Base-by-base conservation (phyloP, 2,888 invertebrate genomes). In the Agrotis clavis region DNA sequence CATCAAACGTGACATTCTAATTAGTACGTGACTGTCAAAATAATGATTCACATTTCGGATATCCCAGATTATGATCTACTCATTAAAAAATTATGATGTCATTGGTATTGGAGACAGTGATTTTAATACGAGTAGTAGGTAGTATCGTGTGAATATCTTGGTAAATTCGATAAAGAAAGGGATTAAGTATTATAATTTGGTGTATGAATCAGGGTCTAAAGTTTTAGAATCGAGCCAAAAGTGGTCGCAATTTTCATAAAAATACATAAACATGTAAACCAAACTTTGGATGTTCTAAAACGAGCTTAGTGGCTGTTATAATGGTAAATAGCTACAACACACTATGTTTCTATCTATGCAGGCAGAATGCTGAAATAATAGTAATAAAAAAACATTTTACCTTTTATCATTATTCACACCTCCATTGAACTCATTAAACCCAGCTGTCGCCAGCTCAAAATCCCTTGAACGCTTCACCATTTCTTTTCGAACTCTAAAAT, bases 401-500 rank as follows among this genome's bases (percentile, higher is more conserved):
- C 54, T 67, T 6, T 48, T 67, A 25, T 25, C 9, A 45, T 71
- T 62, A 48, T n/a, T 51, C 13, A 25, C 35, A 14, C 50, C 72
- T 21, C 85, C 86, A 61, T 74, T 69, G 14, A 83, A 35, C 0
- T 45, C n/a, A 30, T 67, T 54, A 1, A 62, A 57, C 6, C 57
- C 71, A 2, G 69, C 51, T 2, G 74, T 77, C 3, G 65, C 61
- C 51, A 59, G 6, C 19, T 83, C 67, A 45, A 59, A 86, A 1
- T 83, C 30, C 21, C 63, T 71, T 7, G 83, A 57, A 5, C 48
- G 67, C 19, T 72, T 48, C 0, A 57, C n/a, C 6, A 73, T 59
- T 1, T 79, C 61, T 61, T 79, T 41, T n/a, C 63, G 78, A 3
- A 85, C 30, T 19, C 71, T 81, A 2, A 67, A 67, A 0, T 59